Evolutionary conservation across 1,140 invertebrate species (phyloP).

Genomic region (Brachionus koreanus): DNA sequence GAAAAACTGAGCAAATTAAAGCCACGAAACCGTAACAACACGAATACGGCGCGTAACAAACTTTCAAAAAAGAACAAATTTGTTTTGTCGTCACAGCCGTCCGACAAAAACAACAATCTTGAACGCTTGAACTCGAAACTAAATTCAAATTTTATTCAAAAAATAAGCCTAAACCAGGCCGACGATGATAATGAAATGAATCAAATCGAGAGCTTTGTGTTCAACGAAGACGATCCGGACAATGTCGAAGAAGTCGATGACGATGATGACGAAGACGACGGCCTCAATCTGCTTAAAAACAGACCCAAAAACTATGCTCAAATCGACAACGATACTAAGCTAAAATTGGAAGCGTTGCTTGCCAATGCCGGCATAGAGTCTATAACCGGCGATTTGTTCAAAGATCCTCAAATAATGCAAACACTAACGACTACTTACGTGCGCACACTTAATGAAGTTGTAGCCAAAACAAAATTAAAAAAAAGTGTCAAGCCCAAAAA

Average conservation of each 20-base stretch:
- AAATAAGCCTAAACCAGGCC: conserved; percentile 2
- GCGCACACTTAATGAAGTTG: conserved; percentile 37
- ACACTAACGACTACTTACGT: conserved; percentile 34
- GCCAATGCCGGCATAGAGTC: conserved; percentile 38
- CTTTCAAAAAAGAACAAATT: background rate
- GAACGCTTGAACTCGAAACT: conserved; percentile 1
- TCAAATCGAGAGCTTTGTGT: conserved; percentile 8
- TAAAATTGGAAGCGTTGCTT: conserved; percentile 6
- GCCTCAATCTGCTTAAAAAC: conserved; percentile 12
- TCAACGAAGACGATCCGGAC: background rate
- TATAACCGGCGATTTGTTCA: conserved; percentile 27
- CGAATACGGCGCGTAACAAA: background rate
- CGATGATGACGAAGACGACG: conserved; percentile 15
- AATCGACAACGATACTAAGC: conserved; percentile 31
- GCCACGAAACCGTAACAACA: conserved; percentile 1
- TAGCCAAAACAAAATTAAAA: conserved; percentile 25
- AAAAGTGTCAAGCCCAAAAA: background rate
- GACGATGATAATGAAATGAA: background rate
- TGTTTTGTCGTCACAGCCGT: background rate
- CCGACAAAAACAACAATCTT: conserved; percentile 14
- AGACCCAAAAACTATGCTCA: background rate
- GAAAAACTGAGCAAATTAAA: conserved; percentile 20
- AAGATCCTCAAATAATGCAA: conserved; percentile 44
- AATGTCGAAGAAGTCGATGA: background rate
- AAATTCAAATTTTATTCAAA: conserved; percentile 25